Evolutionary conservation across 2,797 vertebrate species (phyloP), one percentile per base, ranked within the genome.

Genomic region (Sphenodon punctatus): DNA sequence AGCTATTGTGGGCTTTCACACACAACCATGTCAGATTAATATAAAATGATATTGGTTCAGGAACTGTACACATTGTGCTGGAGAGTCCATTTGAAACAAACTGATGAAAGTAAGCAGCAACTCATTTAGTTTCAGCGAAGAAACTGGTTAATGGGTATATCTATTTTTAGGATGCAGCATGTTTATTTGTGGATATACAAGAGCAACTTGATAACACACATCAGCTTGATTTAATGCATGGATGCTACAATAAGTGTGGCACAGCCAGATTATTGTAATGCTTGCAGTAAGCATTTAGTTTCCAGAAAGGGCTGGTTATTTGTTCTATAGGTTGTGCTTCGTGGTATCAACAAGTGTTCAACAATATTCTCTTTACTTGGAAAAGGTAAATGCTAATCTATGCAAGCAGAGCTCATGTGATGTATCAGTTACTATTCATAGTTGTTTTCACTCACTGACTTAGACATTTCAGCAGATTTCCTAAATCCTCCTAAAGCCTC

Each of bases 391-490:
- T 68, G 88, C 84, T 90, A 82, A 85, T 89, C 82, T 86, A 67
- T 89, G 89, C 14, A 3, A 82, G 85, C 86, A 0, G 1, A 67
- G 88, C 78, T 75, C 90, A 91, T 55, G 86, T 92, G 89, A 91
- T 86, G 88, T 81, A 79, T 88, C 76, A 2, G 85, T 75, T 90
- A 74, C 92, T 92, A 93, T 71, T 92, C 85, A 88, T 92, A 93
- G 89, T 80, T 90, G 88, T 85, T 91, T 91, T 85, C 88, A 90
- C 89, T 79, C 78, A 5, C 90, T 48, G 84, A 92, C 91, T 91
- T 91, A 84, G 88, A 89, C 82, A 90, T 81, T 82, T 90, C 88
- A 90, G 88, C 90, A 92, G 92, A 71, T 92, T 90, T 93, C 82
- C 88, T 82, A 39, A 86, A 83, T 89, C 83, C 88, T 87, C 88